Conservation (phyloP, 2,113 vertebrate genomes). For the Barnardius zonarius region DNA sequence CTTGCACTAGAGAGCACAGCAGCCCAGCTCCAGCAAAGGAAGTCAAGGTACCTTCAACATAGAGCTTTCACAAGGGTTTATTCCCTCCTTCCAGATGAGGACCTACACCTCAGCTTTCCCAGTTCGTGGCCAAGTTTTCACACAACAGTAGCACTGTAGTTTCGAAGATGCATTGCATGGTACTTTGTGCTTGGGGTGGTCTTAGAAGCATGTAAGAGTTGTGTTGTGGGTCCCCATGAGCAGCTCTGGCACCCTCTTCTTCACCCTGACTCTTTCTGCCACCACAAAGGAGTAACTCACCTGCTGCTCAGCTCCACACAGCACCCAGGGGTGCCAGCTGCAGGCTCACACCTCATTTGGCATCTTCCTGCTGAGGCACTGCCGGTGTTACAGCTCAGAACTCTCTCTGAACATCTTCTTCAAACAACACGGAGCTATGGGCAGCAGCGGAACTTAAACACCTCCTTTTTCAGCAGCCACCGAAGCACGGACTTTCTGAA, state of each 20-base stretch:
- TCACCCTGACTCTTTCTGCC: neutral
- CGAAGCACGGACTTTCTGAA: neutral
- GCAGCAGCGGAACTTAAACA: neutral
- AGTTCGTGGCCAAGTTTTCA: neutral
- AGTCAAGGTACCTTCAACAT: neutral
- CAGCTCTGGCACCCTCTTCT: neutral
- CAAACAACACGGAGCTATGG: neutral
- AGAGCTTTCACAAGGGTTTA: neutral
- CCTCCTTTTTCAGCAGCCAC: neutral
- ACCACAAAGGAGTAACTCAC: neutral
- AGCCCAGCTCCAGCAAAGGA: neutral
- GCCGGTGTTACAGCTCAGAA: neutral
- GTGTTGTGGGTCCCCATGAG: accelerated
- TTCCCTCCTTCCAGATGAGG: neutral
- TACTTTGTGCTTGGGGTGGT: neutral
- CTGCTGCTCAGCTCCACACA: neutral
- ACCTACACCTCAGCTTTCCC: neutral
- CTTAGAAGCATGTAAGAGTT: neutral
- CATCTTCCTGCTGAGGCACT: neutral
- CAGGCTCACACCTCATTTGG: neutral
- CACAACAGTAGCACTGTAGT: neutral
- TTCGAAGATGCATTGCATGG: neutral
- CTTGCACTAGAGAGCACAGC: neutral
- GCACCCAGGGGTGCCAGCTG: neutral
- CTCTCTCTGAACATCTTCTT: neutral